Evolutionary conservation across 2,797 vertebrate genomes (phyloP), one percentile per base, ranked within the genome.

Genomic region (Anguilla pacifica): DNA sequence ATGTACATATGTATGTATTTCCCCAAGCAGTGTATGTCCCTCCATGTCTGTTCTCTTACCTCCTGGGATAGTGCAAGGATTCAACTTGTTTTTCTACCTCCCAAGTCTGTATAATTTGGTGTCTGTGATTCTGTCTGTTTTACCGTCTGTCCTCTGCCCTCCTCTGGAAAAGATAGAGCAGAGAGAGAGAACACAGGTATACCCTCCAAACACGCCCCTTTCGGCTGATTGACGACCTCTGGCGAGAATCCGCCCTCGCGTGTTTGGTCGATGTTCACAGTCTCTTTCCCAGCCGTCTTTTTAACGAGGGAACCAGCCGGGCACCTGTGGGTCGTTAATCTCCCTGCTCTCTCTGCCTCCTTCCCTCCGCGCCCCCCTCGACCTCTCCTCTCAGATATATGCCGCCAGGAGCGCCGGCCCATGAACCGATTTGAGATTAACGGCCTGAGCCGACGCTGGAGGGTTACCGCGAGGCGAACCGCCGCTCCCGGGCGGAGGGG

Each of bases 21-120:
- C 59, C 6, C 39, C 39, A 39, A 39, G 39, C 39, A 39, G 39
- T 39, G 39, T 39, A 39, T 39, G 39, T 39, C 39, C 39, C 39
- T 39, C 39, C 39, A 39, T 39, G 4, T 77, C 74, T 77, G 31
- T 10, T 72, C 43, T 83, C 57, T 86, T 55, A 74, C 64, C 64
- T 74, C 59, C 83, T 57, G 64, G 64, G 83, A 85, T 39, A 84
- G 67, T 88, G 51, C 67, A 85, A 82, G 51, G 57, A 84, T 46
- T 77, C 87, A 85, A 67, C 83, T 85, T 72, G 87, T 84, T 83
- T 85, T 57, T 85, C 31, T 59, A 85, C 31, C 83, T 39, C 53
- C 83, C 55, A 59, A 77, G 57, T 10, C 53, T 59, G 55, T 64
- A 39, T 61, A 61, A 13, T 49, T 67, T 46, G 6, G 81, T 72